These are phyloP conservation scores for Enteromius afrohamiltoni DNA, from an alignment of 2,797 vertebrate species.

Conservation along the genomic window DNA sequence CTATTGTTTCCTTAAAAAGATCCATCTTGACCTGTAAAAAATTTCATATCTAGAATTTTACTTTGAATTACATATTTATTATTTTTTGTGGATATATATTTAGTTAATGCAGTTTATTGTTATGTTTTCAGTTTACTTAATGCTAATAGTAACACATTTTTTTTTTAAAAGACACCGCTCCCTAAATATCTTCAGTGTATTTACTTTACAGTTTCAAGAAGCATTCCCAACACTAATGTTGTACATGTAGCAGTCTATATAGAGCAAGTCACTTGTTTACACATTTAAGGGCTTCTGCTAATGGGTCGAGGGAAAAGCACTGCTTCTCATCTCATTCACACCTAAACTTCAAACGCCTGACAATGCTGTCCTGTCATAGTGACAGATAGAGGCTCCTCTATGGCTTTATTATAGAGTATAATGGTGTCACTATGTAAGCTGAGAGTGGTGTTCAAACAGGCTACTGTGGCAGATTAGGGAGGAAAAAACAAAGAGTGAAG, in stretches of 20 bases:
- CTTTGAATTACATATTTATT: too few relatives aligned
- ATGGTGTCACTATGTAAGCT: not conserved
- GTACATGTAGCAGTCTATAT: not conserved
- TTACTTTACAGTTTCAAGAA: not conserved
- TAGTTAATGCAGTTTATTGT: not conserved
- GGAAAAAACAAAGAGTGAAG: constrained; percentile 6
- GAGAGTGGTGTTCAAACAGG: constrained; percentile 28
- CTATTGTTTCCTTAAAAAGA: not conserved
- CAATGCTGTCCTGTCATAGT: constrained; percentile 76
- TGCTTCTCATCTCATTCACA: constrained; percentile 35
- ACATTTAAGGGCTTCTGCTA: constrained; percentile 27
- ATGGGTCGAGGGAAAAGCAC: constrained; percentile 21
- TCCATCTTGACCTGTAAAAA: not conserved
- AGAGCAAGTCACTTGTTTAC: constrained; percentile 10
- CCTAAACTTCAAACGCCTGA: constrained; percentile 72
- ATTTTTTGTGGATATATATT: not conserved
- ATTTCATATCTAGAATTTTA: not conserved
- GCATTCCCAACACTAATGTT: not conserved
- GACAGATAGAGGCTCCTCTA: constrained; percentile 78
- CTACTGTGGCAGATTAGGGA: constrained; percentile 19
- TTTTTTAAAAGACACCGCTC: too few relatives aligned
- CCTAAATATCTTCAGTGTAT: not conserved
- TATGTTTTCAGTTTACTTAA: not conserved
- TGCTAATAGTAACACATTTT: not conserved
- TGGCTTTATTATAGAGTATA: constrained; percentile 56